Conservation (phyloP, 2,888 invertebrate species). For the Caenorhabditis macrosperma region DNA sequence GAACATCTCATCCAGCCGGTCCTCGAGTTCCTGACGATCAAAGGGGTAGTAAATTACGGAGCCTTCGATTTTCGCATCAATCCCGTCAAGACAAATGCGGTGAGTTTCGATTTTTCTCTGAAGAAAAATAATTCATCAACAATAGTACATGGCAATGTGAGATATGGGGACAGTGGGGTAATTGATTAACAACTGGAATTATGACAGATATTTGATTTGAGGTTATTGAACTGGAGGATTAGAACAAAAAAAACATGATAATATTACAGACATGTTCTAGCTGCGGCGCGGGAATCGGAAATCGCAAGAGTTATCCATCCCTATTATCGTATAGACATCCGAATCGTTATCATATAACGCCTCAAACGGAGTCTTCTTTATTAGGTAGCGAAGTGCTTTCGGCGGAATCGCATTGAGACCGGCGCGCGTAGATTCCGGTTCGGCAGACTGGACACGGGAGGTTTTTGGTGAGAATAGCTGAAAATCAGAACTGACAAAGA, state of each 20-base stretch:
- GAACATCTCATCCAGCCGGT: constrained; percentile 41
- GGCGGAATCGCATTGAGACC: neutral
- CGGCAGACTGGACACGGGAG: neutral
- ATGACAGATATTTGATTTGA: neutral
- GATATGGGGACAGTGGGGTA: neutral
- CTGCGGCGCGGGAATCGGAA: neutral
- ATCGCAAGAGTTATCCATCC: constrained; percentile 2
- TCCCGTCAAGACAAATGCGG: constrained; percentile 21
- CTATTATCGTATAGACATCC: neutral
- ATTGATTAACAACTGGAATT: neutral
- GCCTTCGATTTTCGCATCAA: constrained; percentile 48
- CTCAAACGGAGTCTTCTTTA: neutral
- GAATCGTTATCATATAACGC: neutral
- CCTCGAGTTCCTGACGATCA: constrained; percentile 45
- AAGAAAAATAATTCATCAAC: neutral
- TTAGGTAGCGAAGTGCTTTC: neutral
- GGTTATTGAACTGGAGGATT: neutral
- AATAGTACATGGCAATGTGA: neutral
- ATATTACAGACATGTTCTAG: neutral
- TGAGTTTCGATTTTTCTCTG: neutral
- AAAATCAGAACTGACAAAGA: neutral
- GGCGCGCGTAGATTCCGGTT: neutral
- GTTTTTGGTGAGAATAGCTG: neutral
- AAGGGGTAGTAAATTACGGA: constrained; percentile 54
- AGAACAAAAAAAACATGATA: neutral